Evolutionary conservation across 1,140 invertebrate species (phyloP), one percentile per base, ranked within the genome.

Genomic region (Temnothorax curvispinosus): DNA sequence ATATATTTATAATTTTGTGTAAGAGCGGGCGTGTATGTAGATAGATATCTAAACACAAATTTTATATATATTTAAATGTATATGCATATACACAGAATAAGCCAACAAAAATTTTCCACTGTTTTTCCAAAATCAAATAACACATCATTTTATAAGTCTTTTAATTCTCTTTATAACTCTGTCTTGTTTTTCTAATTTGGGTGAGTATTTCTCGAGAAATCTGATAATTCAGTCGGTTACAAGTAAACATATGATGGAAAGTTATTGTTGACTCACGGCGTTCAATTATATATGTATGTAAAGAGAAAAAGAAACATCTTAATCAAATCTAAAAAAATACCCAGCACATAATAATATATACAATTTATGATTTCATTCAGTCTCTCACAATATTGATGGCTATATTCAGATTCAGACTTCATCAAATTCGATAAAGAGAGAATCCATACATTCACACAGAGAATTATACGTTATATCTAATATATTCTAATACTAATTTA

Each of bases 331-430:
- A 21, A 21, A 78, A n/a, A n/a, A 56, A 0, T 87, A 87, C 72
- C 72, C 85, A 87, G 85, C 71, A 87, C 86, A 81, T 76, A 58
- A 32, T 60, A 50, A 89, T 71, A 90, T 80, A 85, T 85, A 90
- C 47, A 60, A 60, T 47, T 58, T 84, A 88, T 75, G 58, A 90
- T 86, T 81, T 91, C 88, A 91, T 81, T 91, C 88, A 91, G 77
- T 91, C 89, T 89, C 88, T 86, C 56, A n/a, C 27, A 27, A 27
- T 38, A 38, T 38, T 47, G 6, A 47, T 47, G 8, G 11, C 47
- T 21, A 44, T 27, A 27, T 27, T 27, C 27, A 27, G 27, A 27
- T 27, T 27, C 27, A 27, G 27, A 27, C 27, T 27, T 27, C 27
- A 27, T 27, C 27, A 27, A 27, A 27, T 27, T 27, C 27, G 27